Evolutionary conservation across 2,113 vertebrate genomes (phyloP).

Genomic region (Oplegnathus fasciatus): DNA sequence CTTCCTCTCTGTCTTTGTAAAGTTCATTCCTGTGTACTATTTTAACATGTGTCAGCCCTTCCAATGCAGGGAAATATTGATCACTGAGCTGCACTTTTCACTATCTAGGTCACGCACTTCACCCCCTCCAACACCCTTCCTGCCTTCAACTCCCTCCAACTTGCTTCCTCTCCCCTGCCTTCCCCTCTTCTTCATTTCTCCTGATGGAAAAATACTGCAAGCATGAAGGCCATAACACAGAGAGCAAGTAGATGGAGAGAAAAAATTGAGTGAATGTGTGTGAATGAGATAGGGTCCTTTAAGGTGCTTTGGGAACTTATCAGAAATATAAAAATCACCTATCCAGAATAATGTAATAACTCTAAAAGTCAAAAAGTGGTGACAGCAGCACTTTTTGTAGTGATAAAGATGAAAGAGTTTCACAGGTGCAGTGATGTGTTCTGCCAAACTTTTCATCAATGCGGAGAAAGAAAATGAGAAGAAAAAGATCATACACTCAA

Average conservation of each 20-base stretch:
- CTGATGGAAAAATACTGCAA: slow-evolving; percentile 15
- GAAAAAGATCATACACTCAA: background rate
- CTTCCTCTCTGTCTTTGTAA: background rate
- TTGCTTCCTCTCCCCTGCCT: background rate
- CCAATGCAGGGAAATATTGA: slow-evolving; percentile 29
- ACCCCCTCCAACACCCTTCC: background rate
- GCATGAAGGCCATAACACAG: background rate
- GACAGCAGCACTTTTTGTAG: slow-evolving; percentile 48
- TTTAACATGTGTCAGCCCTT: slow-evolving; percentile 6
- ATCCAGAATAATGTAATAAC: slow-evolving; percentile 50
- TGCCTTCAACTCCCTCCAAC: background rate
- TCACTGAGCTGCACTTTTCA: slow-evolving; percentile 23
- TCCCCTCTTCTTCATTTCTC: background rate
- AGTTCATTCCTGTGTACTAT: slow-evolving; percentile 25
- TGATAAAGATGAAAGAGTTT: slow-evolving; percentile 41
- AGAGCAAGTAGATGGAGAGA: background rate
- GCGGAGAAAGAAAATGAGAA: background rate
- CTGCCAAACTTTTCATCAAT: slow-evolving; percentile 11
- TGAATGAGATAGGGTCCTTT: slow-evolving; percentile 4
- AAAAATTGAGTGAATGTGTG: background rate
- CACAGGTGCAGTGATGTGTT: slow-evolving; percentile 11
- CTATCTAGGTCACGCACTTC: slow-evolving; percentile 21
- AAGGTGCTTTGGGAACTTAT: slow-evolving; percentile 36
- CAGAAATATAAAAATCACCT: slow-evolving; percentile 55
- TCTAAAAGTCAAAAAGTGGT: slow-evolving; percentile 25